Base-by-base conservation (phyloP, 2,113 vertebrate genomes). In the Probosciger aterrimus region DNA sequence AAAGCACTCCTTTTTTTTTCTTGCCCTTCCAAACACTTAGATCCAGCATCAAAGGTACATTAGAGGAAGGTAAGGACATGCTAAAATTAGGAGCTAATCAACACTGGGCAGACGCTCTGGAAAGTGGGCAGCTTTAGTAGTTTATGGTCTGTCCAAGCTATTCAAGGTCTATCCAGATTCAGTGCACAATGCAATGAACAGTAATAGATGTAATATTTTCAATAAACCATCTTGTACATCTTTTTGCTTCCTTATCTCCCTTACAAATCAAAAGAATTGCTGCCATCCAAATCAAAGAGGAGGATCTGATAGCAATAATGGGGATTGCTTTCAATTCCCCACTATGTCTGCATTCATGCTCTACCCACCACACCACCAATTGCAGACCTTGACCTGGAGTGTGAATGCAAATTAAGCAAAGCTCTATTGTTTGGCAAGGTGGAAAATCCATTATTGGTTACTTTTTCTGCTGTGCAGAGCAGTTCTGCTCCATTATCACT, bases 371-470 rank as follows among this genome's bases (percentile, higher is more conserved):
- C 7, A 53, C 27, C 31, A 67, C 25, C n/a, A 70, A 41, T 81
- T 78, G 14, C 50, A 83, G 50, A 80, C 43, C 12, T 11, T 88
- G 33, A 90, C 28, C 9, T 73, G 60, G 28, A 70, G 27, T 67
- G 18, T 30, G 18, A 28, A 57, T 31, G 23, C 41, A 92, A 92
- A 91, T 70, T 83, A 39, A 93, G 50, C 44, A 91, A 92, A 63
- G 7, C 1, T 3, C 27, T 74, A 68, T 60, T 79, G 46, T 92
- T 93, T 82, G 50, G 25, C 33, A 84, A 75, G 43, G 55, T 88
- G 63, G 43, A 93, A 96, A 93, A 94, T 89, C 35, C 50, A 81
- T 83, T 85, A 44, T 89, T 83, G 83, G 49, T 87, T 94, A 75
- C 33, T 69, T 86, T 92, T 39, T n/a, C 46, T 82, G 80, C 67